Base-by-base conservation (phyloP, 2,888 invertebrate genomes). In the Sminthurinus aureus region DNA sequence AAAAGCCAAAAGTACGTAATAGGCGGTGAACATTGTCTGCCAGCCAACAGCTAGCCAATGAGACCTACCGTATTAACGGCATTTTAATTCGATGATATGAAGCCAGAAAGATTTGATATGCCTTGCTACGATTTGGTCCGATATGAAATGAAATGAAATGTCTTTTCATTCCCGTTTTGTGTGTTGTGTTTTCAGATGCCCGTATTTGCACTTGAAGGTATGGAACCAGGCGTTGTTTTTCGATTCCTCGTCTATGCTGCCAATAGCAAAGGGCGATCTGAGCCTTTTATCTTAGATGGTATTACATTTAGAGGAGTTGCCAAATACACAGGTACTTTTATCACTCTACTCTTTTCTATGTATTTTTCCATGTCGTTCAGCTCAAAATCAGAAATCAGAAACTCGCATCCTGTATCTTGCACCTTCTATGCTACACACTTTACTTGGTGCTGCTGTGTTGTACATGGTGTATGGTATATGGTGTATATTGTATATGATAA, bases 231-330 rank as follows among this genome's bases (percentile, higher is more conserved):
- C 89, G 90, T 89, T 12, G 87, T 88, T 12, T 90, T 90, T 83
- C 88, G 89, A 76, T 94, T 96, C 89, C 94, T 95, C 90, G 91
- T 97, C 87, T 96, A 95, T 90, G 96, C 96, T 4, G 93, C 95
- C 89, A 97, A 97, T 91, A 95, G 95, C 79, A 97, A 96, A 90
- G 97, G 97, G 76, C 92, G 94, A 84, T 96, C 96, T 89, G 96
- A 96, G 88, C 94, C 96, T 58, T 93, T 94, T 81, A 93, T 95
- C 81, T 94, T 96, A 85, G 96, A 96, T 90, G 95, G 95, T 69
- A 95, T 96, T 88, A 95, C 95, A 13, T 93, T 96, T 89, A 95
- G 95, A 90, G 96, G 96, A 88, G 96, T 95, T 89, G 96, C 96
- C 83, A 96, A 96, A 91, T 94, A 93, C 90, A 95, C 96, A 90